Base-by-base conservation (phyloP, 2,888 invertebrate genomes). In the Thysanoteuthis rhombus region DNA sequence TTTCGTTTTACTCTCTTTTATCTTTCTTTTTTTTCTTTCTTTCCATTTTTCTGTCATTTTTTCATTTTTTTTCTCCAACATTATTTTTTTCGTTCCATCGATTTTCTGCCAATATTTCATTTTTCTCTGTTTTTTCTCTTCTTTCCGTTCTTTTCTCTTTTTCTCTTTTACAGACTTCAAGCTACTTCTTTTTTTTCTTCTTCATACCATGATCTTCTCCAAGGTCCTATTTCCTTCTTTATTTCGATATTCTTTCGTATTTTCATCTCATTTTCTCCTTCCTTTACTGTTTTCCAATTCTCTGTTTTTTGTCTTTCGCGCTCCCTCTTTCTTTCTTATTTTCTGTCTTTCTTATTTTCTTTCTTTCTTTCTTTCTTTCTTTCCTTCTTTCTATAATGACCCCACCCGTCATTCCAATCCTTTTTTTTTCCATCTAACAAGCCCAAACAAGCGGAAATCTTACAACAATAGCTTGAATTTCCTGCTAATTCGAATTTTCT, bases 361-460 rank as follows among this genome's bases (percentile, higher is more conserved):
- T 52, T 52, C 52, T 52, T 52, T 52, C 52, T 52, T 52, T 52
- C 25, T 25, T 52, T 52, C 25, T 25, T 52, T 52, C 25, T 5
- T 25, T 12, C 8, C 16, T 42, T 42, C 42, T 42, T 42, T 42
- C 10, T 42, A 12, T 42, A 42, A 42, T 6, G 25, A 52, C 25
- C 25, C 0, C 25, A 52, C 52, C 2, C 22, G 5, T 28, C 25
- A 4, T 52, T 28, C 52, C 52, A 19, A n/a, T 5, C 22, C 52
- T 0, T 25, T 52, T 16, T 36, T 75, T n/a, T n/a, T n/a, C 75
- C 75, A 75, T 1, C 3, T n/a, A 75, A 75, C n/a, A 75, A 75
- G n/a, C 75, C 75, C 75, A 75, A 75, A 75, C 75, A 75, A 75
- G 75, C 75, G 75, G 75, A 75, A 75, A 75, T 75, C 75, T 75